These are phyloP conservation scores for Pherbina coryleti DNA, from an alignment of 2,888 invertebrate genomes.

Conservation along the genomic window DNA sequence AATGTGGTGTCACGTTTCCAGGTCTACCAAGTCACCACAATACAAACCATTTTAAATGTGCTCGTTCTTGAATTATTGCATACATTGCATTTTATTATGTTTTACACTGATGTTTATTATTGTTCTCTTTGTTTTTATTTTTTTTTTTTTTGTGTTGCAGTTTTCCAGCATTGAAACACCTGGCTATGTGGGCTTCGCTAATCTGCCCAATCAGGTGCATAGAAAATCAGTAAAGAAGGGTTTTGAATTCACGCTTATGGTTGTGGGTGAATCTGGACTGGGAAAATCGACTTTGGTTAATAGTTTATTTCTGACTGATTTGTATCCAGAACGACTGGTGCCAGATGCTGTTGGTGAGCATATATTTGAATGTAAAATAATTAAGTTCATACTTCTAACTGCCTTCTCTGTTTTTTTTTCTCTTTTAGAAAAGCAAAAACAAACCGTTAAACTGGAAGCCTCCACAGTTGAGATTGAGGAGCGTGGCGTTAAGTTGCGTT, in stretches of 20 bases:
- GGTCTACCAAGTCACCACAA: slow-evolving; percentile 16
- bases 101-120: slow-evolving; percentile 7
- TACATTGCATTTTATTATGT: background rate
- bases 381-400: background rate
- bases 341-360: slow-evolving; percentile 86
- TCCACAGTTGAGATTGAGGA: slow-evolving; percentile 99
- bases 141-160: slow-evolving; percentile 70
- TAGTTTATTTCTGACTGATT: slow-evolving; percentile 92
- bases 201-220: slow-evolving; percentile 96
- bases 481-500: slow-evolving; percentile 89
- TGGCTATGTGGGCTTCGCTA: slow-evolving; percentile 84
- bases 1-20: slow-evolving; percentile 39
- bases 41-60: slow-evolving; percentile 12
- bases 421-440: slow-evolving; percentile 88
- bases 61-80: background rate
- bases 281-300: slow-evolving; percentile 97
- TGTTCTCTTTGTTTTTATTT: slow-evolving; percentile 20
- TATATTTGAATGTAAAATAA: slow-evolving; percentile 44
- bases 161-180: slow-evolving; percentile 88
- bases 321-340: slow-evolving; percentile 92
- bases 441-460: slow-evolving; percentile 93
- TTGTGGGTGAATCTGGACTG: slow-evolving; percentile 90
- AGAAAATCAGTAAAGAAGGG: slow-evolving; percentile 97
- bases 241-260: slow-evolving; percentile 98
- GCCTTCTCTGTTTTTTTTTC: background rate